Conservation (phyloP, 2,888 invertebrate species). For the Coleophora deauratella region DNA sequence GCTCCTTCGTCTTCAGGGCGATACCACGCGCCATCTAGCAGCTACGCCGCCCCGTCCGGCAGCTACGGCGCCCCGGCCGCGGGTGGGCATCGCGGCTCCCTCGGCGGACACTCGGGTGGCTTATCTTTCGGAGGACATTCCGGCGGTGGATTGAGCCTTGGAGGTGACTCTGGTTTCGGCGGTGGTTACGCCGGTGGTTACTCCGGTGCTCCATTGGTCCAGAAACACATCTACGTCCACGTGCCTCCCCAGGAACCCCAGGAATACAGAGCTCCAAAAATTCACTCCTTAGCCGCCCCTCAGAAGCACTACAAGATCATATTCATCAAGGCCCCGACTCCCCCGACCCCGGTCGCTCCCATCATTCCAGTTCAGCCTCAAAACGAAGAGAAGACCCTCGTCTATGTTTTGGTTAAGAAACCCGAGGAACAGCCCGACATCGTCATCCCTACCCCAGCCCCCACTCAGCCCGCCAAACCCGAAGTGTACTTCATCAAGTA, state of each 20-base stretch:
- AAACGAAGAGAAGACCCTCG: conserved; percentile 90
- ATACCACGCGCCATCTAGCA: conserved; percentile 34
- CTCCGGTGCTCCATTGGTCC: conserved; percentile 78
- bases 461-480: conserved; percentile 90
- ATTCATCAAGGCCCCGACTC: conserved; percentile 92
- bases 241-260: conserved; percentile 92
- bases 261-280: conserved; percentile 78
- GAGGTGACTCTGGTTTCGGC: conserved; percentile 49
- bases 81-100: conserved; percentile 36
- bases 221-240: conserved; percentile 92
- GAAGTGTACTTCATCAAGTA: conserved; percentile 93
- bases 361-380: conserved; percentile 86
- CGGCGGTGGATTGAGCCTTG: conserved; percentile 32
- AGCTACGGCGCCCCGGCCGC: conserved; percentile 37
- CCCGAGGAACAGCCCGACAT: conserved; percentile 90
- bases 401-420: conserved; percentile 91
- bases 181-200: conserved; percentile 61
- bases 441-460: conserved; percentile 82
- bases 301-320: conserved; percentile 95
- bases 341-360: conserved; percentile 87
- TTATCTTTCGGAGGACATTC: conserved; percentile 29
- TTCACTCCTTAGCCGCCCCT: conserved; percentile 79
- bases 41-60: conserved; percentile 37
- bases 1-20: conserved; percentile 35
- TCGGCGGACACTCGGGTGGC: conserved; percentile 35